Evolutionary conservation across 1,140 invertebrate species (phyloP).

Genomic region (Whitmania pigra): DNA sequence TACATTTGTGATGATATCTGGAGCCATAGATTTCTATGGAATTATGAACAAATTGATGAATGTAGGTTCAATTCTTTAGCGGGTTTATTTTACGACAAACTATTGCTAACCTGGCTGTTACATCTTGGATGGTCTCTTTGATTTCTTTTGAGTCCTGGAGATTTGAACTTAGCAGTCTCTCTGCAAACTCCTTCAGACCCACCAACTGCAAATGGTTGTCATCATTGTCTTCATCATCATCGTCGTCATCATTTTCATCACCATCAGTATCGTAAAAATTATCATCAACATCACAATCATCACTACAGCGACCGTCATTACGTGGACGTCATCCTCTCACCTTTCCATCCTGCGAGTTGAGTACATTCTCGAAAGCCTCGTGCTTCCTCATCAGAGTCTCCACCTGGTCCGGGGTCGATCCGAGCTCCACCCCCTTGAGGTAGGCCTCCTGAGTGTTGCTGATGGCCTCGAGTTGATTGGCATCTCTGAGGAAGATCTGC

Average conservation of each 20-base stretch:
- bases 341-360: conserved; percentile 92
- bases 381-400: conserved; percentile 97
- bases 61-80: no score
- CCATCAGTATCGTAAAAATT: no score
- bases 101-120: conserved; percentile 30
- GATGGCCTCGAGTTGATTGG: conserved; percentile 77
- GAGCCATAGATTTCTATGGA: neutral
- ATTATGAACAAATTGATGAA: neutral
- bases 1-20: neutral
- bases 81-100: neutral
- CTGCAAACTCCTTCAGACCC: conserved; percentile 49
- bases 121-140: conserved; percentile 30
- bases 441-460: conserved; percentile 82
- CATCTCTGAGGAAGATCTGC: conserved; percentile 85
- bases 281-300: no score
- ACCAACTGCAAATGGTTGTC: conserved; percentile 44
- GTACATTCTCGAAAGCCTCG: conserved; percentile 96
- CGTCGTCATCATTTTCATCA: no score
- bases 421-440: conserved; percentile 82
- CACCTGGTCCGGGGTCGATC: conserved; percentile 90
- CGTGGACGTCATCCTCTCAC: conserved; percentile 25
- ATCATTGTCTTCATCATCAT: no score
- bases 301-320: no score
- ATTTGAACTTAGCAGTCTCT: conserved; percentile 34
- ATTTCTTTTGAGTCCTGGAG: conserved; percentile 41